Evolutionary conservation across 2,888 invertebrate genomes (phyloP), one percentile per base, ranked within the genome.

Genomic region (Stenodema calcarata): DNA sequence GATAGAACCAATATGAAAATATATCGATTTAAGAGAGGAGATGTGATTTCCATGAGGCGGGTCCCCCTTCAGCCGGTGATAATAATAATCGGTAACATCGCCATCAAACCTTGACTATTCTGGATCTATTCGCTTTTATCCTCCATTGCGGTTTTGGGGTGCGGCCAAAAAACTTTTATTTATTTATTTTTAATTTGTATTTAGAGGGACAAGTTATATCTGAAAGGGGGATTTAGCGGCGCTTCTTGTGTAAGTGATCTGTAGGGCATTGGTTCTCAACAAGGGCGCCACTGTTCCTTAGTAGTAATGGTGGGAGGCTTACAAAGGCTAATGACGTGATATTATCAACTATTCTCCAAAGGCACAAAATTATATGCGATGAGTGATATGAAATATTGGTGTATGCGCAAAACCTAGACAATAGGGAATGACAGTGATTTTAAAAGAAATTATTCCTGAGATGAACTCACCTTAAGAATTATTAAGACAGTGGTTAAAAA

Each of bases 101-200:
- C 73, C 73, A 73, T 73, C 30, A 73, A 41, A 73, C 41, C 73
- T 41, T 41, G 73, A 73, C 73, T 73, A 73, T 73, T 73, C 73
- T 73, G 73, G 73, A 73, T 73, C 73, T 73, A 73, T 73, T 73
- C 73, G 35, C 73, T 73, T 73, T 73, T 73, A 73, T 73, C 73
- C 35, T 73, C 35, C 73, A 73, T 41, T 62, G 41, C 73, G 73
- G 41, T 73, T 41, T 73, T 73, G 73, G 73, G 30, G 35, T 18
- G 73, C 73, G n/a, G 73, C 73, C 73, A 73, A 73, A 7, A 73
- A 73, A 41, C 23, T 35, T 73, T 30, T 41, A 73, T 73, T 73
- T 73, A 73, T 41, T 73, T 73, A 73, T 73, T 73, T 73, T 73
- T 73, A 73, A 73, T 73, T 73, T 73, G 73, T 18, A 73, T 73